These are phyloP conservation scores for Syncerus caffer DNA, from an alignment of 2,797 vertebrate genomes.

Conservation along the genomic window DNA sequence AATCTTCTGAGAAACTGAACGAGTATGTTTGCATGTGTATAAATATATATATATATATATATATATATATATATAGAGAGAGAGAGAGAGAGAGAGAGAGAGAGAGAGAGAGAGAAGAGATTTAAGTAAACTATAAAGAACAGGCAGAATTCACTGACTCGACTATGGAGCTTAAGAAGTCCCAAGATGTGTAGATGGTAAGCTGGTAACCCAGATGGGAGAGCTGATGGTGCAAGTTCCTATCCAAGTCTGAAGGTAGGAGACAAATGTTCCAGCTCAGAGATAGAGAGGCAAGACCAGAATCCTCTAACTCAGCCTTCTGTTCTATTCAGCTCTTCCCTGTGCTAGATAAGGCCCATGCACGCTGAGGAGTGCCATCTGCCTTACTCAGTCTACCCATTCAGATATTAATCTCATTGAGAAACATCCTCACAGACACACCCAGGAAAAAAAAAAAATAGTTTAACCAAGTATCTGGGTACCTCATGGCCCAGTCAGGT, in stretches of 20 bases:
- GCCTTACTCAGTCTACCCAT: background rate
- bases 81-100: too few species aligned
- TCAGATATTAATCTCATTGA: background rate
- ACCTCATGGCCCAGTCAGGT: background rate
- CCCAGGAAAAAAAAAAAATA: too few species aligned
- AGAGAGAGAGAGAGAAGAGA: too few species aligned
- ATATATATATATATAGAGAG: fast-evolving
- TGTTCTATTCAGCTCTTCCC: fast-evolving
- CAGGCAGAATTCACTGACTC: background rate
- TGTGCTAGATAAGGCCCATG: fast-evolving
- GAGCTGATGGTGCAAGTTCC: too few species aligned
- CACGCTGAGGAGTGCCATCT: background rate
- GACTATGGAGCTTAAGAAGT: too few species aligned
- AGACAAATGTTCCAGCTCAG: background rate
- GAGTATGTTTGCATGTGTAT: background rate
- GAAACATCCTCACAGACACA: background rate
- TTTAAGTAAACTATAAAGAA: background rate
- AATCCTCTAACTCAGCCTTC: background rate
- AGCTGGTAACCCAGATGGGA: background rate
- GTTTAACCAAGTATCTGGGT: background rate
- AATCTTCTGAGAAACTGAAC: background rate
- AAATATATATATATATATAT: background rate
- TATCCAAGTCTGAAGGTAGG: background rate
- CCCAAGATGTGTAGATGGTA: background rate
- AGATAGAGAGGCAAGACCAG: fast-evolving